These are phyloP conservation scores for Gonatopus flavifemur DNA, from an alignment of 1,140 invertebrate species.

Conservation along the genomic window DNA sequence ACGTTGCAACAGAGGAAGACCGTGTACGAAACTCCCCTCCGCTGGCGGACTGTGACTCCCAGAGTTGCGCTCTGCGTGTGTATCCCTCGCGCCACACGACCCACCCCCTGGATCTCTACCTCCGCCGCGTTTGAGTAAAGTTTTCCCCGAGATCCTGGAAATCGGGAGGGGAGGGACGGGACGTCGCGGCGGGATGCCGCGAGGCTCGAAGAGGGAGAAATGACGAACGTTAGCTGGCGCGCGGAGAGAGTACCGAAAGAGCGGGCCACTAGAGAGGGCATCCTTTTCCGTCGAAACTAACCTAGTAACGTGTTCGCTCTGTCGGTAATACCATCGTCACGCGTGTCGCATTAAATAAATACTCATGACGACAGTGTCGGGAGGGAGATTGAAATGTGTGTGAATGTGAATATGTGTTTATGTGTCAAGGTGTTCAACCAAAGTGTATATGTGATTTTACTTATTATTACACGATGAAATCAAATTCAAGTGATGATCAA, in stretches of 20 bases:
- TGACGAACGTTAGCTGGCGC: constrained; percentile 24
- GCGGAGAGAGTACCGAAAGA: constrained; percentile 18
- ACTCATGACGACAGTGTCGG: too few species aligned
- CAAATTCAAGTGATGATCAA: too few species aligned
- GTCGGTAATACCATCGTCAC: constrained; percentile 35
- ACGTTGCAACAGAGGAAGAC: constrained; percentile 11
- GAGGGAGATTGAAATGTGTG: too few species aligned
- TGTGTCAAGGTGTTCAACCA: too few species aligned
- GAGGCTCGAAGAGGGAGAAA: constrained; percentile 23
- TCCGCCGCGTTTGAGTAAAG: constrained; percentile 34
- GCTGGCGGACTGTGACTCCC: too few species aligned
- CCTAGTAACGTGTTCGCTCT: constrained; percentile 36
- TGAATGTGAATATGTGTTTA: too few species aligned
- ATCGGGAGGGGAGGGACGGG: constrained; percentile 18
- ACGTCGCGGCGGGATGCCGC: constrained; percentile 9
- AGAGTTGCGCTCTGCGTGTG: too few species aligned
- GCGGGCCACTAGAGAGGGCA: constrained; percentile 1
- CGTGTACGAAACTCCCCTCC: constrained; percentile 22
- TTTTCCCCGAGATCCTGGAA: constrained; percentile 41
- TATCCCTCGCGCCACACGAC: constrained; percentile 26
- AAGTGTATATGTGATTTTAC: too few species aligned
- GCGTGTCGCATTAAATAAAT: constrained; percentile 37
- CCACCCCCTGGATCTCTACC: too few species aligned
- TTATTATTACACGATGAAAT: too few species aligned
- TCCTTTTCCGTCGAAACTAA: constrained; percentile 36